phyloP scores from a whole-genome alignment of 2,888 invertebrate genomes.

The Trissolcus japonicus region DNA sequence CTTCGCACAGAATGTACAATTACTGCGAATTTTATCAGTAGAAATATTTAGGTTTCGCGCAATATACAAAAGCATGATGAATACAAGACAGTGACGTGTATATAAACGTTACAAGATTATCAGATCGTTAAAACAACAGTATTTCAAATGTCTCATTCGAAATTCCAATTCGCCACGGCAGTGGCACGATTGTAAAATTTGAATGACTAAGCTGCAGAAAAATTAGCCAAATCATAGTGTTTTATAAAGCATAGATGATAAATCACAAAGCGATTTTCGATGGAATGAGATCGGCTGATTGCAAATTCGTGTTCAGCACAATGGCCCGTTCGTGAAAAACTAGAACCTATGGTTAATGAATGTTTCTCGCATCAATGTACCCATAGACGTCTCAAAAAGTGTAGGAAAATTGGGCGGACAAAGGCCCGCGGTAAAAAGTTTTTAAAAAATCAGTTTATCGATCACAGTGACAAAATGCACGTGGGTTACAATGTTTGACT shows the following conservation, averaged over 20 bases:
- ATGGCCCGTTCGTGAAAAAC: constrained; percentile 36
- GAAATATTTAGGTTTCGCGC: constrained; percentile 61
- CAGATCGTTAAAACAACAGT: constrained; percentile 62
- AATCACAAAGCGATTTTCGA: constrained; percentile 2
- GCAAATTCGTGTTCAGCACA: constrained; percentile 55
- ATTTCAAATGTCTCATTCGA: too few species aligned
- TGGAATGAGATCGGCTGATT: constrained; percentile 61
- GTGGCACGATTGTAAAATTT: constrained; percentile 42
- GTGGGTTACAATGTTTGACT: constrained; percentile 47
- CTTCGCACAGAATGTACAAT: constrained; percentile 69
- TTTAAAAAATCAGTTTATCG: constrained; percentile 8
- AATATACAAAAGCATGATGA: constrained; percentile 68
- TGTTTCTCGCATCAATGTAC: constrained; percentile 1
- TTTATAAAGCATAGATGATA: neutral
- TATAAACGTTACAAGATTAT: constrained; percentile 60
- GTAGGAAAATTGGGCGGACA: constrained; percentile 19
- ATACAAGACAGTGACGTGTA: constrained; percentile 61
- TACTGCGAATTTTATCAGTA: constrained; percentile 58
- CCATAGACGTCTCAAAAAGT: neutral
- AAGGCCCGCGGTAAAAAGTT: constrained; percentile 35
- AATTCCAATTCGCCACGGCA: too few species aligned
- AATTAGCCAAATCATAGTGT: too few species aligned
- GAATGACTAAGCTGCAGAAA: too few species aligned
- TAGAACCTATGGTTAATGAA: constrained; percentile 8
- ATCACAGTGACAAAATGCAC: constrained; percentile 56